Base-by-base conservation (phyloP, 2,113 vertebrate genomes). In the Elgaria multicarinata region DNA sequence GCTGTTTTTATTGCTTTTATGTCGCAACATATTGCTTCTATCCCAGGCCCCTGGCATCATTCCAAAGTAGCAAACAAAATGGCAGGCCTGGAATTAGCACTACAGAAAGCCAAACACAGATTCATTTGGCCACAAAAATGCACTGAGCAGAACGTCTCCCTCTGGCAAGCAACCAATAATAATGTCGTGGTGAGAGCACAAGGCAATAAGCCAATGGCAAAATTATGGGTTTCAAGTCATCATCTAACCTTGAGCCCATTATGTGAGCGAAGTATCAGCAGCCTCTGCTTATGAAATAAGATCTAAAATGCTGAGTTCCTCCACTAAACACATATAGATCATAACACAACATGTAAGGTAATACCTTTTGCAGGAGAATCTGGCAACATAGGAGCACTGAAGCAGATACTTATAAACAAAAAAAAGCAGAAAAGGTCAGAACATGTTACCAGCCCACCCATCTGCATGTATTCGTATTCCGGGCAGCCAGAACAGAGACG, bases 41-140 rank as follows among this genome's bases (percentile, higher is more conserved):
- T 62, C 0, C 3, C 83, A 92, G 90, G 72, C 75, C 87, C 69
- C 92, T 92, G 94, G 94, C 86, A 92, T n/a, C 44, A 75, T 94
- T 95, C 94, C 95, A 94, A 91, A 39, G 71, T 8, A 20, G 77
- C 94, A 95, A 95, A 95, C 91, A 96, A 85, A 83, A 87, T 2
- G 0, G 89, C 91, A 90, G 74, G 82, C 58, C 91, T 91, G 92
- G 92, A 93, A 92, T 86, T 26, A 58, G n/a, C n/a, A 39, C 42
- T 28, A 31, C 71, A 6, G 22, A 58, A 75, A 86, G 71, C 24
- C n/a, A 86, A 86, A n/a, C 71, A 28, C n/a, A 74, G 50, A 62
- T 58, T 86, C 50, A 42, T 62, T 86, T 39, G 22, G 50, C 84
- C 84, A 86, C 71, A 86, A 86, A 86, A 86, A 86, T 75, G 83